phyloP scores from a whole-genome alignment of 2,113 vertebrate genomes.

The Cercopithecus mona region DNA sequence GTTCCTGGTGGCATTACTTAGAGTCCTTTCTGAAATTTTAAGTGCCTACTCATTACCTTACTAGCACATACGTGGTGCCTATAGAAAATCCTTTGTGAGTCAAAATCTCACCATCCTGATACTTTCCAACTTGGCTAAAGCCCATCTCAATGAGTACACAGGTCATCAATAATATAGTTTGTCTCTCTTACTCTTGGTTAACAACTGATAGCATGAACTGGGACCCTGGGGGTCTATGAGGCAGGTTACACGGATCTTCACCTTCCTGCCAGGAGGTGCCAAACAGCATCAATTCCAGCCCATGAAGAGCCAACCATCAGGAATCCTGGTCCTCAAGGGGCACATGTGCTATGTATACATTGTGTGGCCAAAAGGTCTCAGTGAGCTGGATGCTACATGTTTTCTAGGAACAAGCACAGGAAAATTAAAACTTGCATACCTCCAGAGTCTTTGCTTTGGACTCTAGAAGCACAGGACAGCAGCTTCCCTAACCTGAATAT shows the following conservation, averaged over 20 bases:
- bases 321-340: not conserved
- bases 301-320: slow-evolving; percentile 65
- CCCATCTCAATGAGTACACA: not conserved
- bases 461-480: not conserved
- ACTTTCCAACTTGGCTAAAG: not conserved
- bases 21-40: not conserved
- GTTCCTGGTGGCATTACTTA: not conserved
- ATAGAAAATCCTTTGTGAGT: not conserved
- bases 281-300: slow-evolving; percentile 51
- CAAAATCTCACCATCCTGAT: not conserved
- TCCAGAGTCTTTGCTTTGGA: not conserved
- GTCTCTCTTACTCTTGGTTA: slow-evolving; percentile 62
- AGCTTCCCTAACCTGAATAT: not conserved
- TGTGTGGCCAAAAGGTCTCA: not conserved
- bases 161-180: not conserved
- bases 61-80: not conserved
- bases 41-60: not conserved
- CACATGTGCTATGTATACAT: slow-evolving; percentile 35
- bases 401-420: not conserved
- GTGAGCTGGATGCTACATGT: not conserved
- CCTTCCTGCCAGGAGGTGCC: slow-evolving; percentile 51
- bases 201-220: slow-evolving; percentile 61
- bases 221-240: slow-evolving; percentile 70
- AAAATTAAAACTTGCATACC: not conserved
- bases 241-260: slow-evolving; percentile 72